Percentiles rank a stretch among this genome's conserved stretches.
phyloP scores from a whole-genome alignment of 2,888 invertebrate species.

The Leptogaster cylindrica region DNA sequence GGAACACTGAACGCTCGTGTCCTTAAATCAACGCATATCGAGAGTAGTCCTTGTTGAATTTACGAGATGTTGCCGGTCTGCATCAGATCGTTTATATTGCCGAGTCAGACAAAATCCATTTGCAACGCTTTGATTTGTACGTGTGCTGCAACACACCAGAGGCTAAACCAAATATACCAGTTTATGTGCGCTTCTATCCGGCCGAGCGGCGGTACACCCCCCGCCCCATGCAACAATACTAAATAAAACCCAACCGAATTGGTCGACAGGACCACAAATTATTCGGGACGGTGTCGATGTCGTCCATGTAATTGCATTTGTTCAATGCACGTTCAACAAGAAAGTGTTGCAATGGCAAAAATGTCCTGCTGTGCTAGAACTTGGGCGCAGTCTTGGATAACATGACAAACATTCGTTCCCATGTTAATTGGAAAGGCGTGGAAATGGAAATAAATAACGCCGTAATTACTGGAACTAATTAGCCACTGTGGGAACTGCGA shows the following conservation, averaged over 20 bases:
- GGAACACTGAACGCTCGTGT: conserved; percentile 52
- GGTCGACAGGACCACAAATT: conserved; percentile 14
- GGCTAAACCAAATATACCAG: neutral
- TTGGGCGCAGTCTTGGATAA: conserved; percentile 1
- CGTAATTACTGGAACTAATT: conserved; percentile 27
- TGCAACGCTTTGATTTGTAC: conserved; percentile 33
- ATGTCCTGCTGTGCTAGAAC: neutral
- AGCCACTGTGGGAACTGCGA: conserved; percentile 2
- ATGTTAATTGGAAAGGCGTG: conserved; percentile 37
- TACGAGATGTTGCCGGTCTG: conserved; percentile 26
- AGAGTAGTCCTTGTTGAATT: conserved; percentile 26
- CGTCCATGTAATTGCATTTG: conserved; percentile 39
- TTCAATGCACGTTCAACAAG: conserved; percentile 15
- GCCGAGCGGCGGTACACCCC: neutral
- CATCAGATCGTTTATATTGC: neutral
- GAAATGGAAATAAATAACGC: conserved; percentile 29
- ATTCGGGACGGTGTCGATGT: conserved; percentile 35
- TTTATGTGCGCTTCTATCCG: neutral
- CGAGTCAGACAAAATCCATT: conserved; percentile 36
- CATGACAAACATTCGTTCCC: conserved; percentile 23
- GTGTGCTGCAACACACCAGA: conserved; percentile 4
- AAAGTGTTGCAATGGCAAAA: neutral
- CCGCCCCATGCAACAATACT: neutral
- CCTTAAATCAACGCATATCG: conserved; percentile 57
- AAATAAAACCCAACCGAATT: conserved; percentile 23